Evolutionary conservation across 2,888 invertebrate genomes (phyloP), one percentile per base, ranked within the genome.

Genomic region (Beris chalybata): DNA sequence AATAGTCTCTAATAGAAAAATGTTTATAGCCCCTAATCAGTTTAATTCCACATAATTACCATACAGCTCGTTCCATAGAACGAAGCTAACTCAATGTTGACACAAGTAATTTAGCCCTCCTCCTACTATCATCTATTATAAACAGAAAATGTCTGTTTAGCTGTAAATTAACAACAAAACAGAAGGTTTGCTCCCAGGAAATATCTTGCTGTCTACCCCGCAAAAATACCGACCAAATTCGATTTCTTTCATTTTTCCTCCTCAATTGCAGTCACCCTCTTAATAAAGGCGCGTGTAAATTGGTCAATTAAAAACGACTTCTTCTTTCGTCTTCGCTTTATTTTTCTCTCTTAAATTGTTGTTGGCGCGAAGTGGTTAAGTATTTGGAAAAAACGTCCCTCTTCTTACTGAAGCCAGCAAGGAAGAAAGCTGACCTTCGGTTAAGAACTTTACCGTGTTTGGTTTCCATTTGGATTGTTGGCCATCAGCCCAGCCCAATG

Each of bases 291-390:
- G 64, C 55, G 64, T 64, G 64, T 55, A 64, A 64, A 64, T 64
- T 65, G 65, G 56, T 56, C 56, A 65, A 65, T 65, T 65, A 56
- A 65, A 56, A 65, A 50, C 5, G 32, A 61, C 61, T 56, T 56
- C 44, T 43, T 56, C 43, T 22, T 43, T 30, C 7, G 56, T 15
- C 38, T 38, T 38, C 38, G 5, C 38, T 38, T 38, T 38, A 38
- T 38, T 38, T 38, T 38, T 38, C 3, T 38, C 9, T 38, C 38
- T 38, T 38, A 38, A 9, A 38, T 38, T 38, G 38, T 38, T 38
- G 38, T 7, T 38, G 38, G 38, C 38, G 9, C 5, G 9, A 38
- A 38, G 38, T 9, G 9, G 38, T 7, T 2, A 38, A 38, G 22
- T 22, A 22, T 22, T 22, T 22, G 22, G 22, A 38, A 38, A 38